Base-by-base conservation (phyloP, 2,797 vertebrate genomes). In the Neostethus bicornis region DNA sequence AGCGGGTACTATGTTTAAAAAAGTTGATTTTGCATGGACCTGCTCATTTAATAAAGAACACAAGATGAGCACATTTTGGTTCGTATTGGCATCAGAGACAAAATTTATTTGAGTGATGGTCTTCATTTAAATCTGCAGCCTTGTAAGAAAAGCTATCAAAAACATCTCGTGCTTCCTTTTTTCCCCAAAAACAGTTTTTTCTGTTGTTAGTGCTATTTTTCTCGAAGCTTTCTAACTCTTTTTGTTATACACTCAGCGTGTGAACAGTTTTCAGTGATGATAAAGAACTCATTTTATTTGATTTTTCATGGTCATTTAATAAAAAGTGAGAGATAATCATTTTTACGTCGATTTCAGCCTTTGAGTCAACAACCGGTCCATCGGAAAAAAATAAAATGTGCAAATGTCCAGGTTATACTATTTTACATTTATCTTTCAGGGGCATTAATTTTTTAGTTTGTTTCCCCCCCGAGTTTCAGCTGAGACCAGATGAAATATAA, bases 401-500 rank as follows among this genome's bases (percentile, higher is more conserved):
- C n/a, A n/a, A n/a, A n/a, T n/a, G n/a, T n/a, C n/a, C n/a, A n/a
- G n/a, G n/a, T n/a, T n/a, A n/a, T n/a, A n/a, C n/a, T n/a, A n/a
- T n/a, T n/a, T n/a, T n/a, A n/a, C n/a, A n/a, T n/a, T n/a, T n/a
- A n/a, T n/a, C n/a, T n/a, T n/a, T n/a, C n/a, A n/a, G n/a, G n/a
- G n/a, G n/a, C n/a, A n/a, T n/a, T n/a, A n/a, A n/a, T n/a, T 55
- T 19, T 28, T 49, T 48, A 32, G 14, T 68, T 60, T 34, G 21
- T 16, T 12, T 7, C 62, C 12, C 41, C 12, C 28, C 25, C 50
- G 52, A 11, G 61, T 41, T 21, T 12, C 48, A 29, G 5, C 44
- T 17, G 19, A 46, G 42, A 60, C 47, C 58, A 52, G 37, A 46
- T 59, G 43, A 58, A 62, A 61, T 56, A 57, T 54, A 46, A 38